Evolutionary conservation across 2,888 invertebrate genomes (phyloP).

Genomic region (Linnaemya vulpina): DNA sequence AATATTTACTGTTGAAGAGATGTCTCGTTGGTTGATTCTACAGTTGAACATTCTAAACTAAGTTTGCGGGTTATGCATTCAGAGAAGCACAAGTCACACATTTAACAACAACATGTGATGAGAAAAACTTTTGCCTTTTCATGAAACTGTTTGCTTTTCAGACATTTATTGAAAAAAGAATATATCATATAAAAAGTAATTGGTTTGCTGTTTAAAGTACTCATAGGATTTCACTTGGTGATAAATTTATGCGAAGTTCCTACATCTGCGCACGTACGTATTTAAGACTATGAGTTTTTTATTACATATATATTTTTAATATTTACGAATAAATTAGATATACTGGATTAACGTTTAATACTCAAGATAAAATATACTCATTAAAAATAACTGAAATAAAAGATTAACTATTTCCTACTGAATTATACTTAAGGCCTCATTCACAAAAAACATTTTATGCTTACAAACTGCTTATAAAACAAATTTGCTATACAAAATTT

Average conservation of each 20-base stretch:
- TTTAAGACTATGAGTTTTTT: neutral
- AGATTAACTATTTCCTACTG: too few species aligned
- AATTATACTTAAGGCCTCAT: too few species aligned
- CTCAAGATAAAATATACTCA: too few species aligned
- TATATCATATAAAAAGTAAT: neutral
- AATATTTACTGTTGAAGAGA: neutral
- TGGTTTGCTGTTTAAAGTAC: neutral
- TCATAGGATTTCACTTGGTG: neutral
- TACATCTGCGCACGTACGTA: neutral
- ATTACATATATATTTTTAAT: too few species aligned
- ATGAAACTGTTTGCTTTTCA: slow-evolving; percentile 1
- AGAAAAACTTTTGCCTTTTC: slow-evolving; percentile 45
- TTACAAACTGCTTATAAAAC: too few species aligned
- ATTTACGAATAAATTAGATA: too few species aligned
- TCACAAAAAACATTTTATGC: too few species aligned
- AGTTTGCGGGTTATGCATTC: neutral
- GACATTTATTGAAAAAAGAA: neutral
- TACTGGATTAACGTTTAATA: too few species aligned
- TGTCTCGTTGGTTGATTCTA: slow-evolving; percentile 7
- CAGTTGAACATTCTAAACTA: slow-evolving; percentile 1
- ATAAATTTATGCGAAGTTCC: neutral
- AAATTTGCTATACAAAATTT: too few species aligned
- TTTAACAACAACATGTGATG: slow-evolving; percentile 26
- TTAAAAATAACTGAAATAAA: too few species aligned
- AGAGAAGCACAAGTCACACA: neutral